phyloP scores from a whole-genome alignment of 1,140 invertebrate genomes.

The Drusus annulatus region DNA sequence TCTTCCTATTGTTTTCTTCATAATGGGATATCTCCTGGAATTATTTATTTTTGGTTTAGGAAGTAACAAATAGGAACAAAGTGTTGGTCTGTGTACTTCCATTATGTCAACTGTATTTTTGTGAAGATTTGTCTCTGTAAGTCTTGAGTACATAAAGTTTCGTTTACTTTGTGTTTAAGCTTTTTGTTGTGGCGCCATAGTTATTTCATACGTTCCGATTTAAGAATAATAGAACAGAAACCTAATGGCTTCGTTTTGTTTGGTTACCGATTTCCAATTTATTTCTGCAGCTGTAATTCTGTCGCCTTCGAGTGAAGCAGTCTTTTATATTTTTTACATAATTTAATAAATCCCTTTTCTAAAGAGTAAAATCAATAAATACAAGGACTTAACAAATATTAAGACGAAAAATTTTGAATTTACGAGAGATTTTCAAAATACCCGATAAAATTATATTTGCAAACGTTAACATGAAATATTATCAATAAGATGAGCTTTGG shows the following conservation, averaged over 20 bases:
- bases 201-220: not conserved
- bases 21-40: constrained; percentile 18
- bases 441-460: too few species aligned
- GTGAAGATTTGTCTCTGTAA: constrained; percentile 5
- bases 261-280: too few species aligned
- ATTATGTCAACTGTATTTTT: constrained; percentile 20
- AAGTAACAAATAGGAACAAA: constrained; percentile 29
- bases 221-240: not conserved
- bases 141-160: not conserved
- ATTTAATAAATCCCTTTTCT: too few species aligned
- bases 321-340: too few species aligned
- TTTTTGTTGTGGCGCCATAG: constrained; percentile 8
- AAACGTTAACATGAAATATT: not conserved
- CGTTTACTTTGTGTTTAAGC: not conserved
- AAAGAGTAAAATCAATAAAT: too few species aligned
- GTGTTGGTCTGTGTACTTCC: not conserved
- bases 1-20: constrained; percentile 15
- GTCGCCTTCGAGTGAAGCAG: too few species aligned
- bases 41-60: not conserved
- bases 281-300: too few species aligned
- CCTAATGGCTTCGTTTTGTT: too few species aligned
- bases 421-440: too few species aligned
- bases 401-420: too few species aligned
- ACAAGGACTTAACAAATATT: too few species aligned
- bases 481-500: not conserved